Evolutionary conservation across 1,140 invertebrate genomes (phyloP), one percentile per base, ranked within the genome.

Genomic region (Plutomurus gul): DNA sequence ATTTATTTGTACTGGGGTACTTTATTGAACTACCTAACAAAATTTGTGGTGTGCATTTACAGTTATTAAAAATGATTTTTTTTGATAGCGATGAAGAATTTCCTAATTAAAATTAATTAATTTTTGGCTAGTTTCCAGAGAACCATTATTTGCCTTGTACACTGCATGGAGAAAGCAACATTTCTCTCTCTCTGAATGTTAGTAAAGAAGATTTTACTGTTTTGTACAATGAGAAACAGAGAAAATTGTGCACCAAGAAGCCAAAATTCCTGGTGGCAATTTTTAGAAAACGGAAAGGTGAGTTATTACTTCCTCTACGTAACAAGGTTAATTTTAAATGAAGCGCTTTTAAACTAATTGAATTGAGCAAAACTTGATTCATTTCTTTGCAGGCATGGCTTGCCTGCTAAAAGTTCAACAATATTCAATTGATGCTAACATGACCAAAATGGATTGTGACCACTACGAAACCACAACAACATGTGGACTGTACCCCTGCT

Each of bases 231-330:
- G 56, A 65, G 16, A 65, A 65, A n/a, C 16, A 36, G 13, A 11
- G 11, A 30, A 13, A 33, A 30, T 65, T 65, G 30, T 30, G 3
- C 56, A 65, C 16, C 56, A 65, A 43, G 7, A 43, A n/a, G n/a
- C 13, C 56, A 1, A 65, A 65, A 65, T 65, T 65, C 20, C 56
- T 65, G 36, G 11, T 65, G 5, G 56, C 56, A n/a, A 30, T 65
- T 65, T 65, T 65, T 65, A 65, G 56, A 65, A 65, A 65, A 65
- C 30, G 30, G n/a, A 65, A 65, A 36, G 56, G 56, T 65, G 36
- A 13, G n/a, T 43, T 43, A 10, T 13, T 13, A 43, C 39, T 43
- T 3, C n/a, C n/a, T 43, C 2, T 13, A 8, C 7, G 39, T 13
- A 43, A 13, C n/a, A 43, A 13, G 11, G 39, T 43, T 13, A 43